These are phyloP conservation scores for Homarus gammarus DNA, from an alignment of 2,888 invertebrate genomes.

Conservation along the genomic window DNA sequence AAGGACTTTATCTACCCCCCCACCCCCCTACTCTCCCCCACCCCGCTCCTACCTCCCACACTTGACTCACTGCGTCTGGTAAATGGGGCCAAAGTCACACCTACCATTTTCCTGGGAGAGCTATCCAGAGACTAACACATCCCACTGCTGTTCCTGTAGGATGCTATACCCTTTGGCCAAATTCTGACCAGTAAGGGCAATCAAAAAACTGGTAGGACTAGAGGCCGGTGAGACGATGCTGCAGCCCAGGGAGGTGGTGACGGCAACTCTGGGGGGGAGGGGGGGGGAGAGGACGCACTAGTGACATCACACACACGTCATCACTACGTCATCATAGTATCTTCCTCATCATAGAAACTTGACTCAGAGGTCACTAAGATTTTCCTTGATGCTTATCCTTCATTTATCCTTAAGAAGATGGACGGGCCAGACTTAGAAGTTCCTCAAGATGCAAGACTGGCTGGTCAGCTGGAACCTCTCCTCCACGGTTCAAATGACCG, in stretches of 20 bases:
- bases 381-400: too few species aligned
- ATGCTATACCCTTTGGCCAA: conserved; percentile 1
- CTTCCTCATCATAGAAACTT: too few species aligned
- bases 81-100: conserved; percentile 32
- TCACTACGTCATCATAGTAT: too few species aligned
- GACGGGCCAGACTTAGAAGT: too few species aligned
- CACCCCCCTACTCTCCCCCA: neutral
- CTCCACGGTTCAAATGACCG: too few species aligned
- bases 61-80: neutral
- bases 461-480: too few species aligned
- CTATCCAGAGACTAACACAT: neutral
- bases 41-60: too few species aligned
- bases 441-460: too few species aligned
- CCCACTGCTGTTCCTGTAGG: conserved; percentile 26
- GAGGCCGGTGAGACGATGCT: conserved; percentile 23
- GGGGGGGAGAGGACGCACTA: too few species aligned
- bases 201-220: conserved; percentile 34
- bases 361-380: too few species aligned
- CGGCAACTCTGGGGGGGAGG: neutral
- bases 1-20: too few species aligned
- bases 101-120: neutral
- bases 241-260: neutral
- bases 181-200: conserved; percentile 27
- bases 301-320: neutral
- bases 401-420: too few species aligned